A percentile compares a stretch with the other conserved stretches of the same genome.
phyloP scores from a whole-genome alignment of 2,888 invertebrate genomes.

The Ichneumoninae sp. region DNA sequence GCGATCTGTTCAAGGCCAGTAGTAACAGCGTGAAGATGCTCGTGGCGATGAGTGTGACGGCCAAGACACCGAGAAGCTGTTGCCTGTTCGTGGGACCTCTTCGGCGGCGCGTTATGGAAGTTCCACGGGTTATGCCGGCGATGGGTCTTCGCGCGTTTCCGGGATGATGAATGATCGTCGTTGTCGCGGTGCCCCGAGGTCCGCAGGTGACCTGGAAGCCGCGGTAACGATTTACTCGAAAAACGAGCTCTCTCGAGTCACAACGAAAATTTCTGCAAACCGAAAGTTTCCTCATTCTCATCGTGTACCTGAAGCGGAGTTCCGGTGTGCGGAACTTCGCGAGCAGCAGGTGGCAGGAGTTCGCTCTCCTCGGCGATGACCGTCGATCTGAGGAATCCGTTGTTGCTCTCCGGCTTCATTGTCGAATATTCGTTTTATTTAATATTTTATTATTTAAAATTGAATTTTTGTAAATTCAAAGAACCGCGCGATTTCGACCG shows the following conservation, averaged over 20 bases:
- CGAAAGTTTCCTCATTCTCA: background rate
- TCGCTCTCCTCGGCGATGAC: conserved; percentile 77
- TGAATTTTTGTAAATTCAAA: background rate
- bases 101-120: conserved; percentile 77
- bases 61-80: conserved; percentile 77
- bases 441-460: background rate
- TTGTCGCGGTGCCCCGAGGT: conserved; percentile 76
- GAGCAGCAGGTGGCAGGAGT: conserved; percentile 72
- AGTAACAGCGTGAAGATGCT: conserved; percentile 78
- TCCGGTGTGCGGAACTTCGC: conserved; percentile 71
- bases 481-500: conserved; percentile 11
- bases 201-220: conserved; percentile 77
- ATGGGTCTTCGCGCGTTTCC: conserved; percentile 72
- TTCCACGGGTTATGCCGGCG: conserved; percentile 73
- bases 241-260: background rate
- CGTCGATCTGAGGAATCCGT: conserved; percentile 78
- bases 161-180: conserved; percentile 74
- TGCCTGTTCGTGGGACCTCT: conserved; percentile 75
- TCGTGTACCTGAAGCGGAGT: conserved; percentile 77
- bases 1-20: conserved; percentile 75
- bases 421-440: conserved; percentile 4
- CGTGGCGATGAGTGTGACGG: conserved; percentile 75
- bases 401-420: conserved; percentile 80
- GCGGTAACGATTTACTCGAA: background rate
- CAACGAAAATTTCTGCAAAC: background rate